Base-by-base conservation (phyloP, 2,113 vertebrate genomes). In the Erythrocercus mccallii region DNA sequence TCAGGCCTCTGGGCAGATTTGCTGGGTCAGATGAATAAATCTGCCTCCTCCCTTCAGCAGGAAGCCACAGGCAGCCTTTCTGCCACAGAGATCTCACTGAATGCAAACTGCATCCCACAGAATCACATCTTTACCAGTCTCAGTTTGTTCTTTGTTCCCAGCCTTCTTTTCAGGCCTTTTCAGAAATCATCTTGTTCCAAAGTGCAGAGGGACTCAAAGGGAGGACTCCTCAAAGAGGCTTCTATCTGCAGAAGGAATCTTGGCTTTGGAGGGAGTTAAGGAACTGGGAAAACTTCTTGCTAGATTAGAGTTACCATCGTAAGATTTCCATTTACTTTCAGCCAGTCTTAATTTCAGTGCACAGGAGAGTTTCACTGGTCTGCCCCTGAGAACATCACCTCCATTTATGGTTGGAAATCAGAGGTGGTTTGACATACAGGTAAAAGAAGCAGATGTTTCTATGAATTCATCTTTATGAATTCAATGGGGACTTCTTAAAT, bases 371-470 rank as follows among this genome's bases (percentile, higher is more conserved):
- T 56, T 65, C 21, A 5, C 31, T 40, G 24, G 18, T 80, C 62
- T 61, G 23, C 38, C 38, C 5, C 0, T 35, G 54, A 25, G 44
- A 74, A 71, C 18, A 24, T 68, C 27, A 9, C 57, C 37, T 81
- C 14, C 48, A 27, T 0, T 16, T 1, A 7, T 28, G 48, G 54
- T 4, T 11, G 11, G 51, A 85, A 78, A 22, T 57, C 1, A 6
- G 0, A 7, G 16, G 1, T 6, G 5, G 51, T 87, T 44, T 62
- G 68, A 18, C 38, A 28, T 10, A 5, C 8, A 47, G 14, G 23
- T 51, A 31, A 45, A 9, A 33, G 47, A 35, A 80, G 16, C 6
- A 8, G 42, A 10, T 84, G n/a, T 8, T 74, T 51, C 33, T 23
- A 0, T 42, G 61, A 44, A 44, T 44, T 17, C 42, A 44, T 42